Percentiles rank a stretch among this genome's conserved stretches.
Evolutionary conservation across 2,888 invertebrate species (phyloP).

Genomic region (Drosophila gaucha): DNA sequence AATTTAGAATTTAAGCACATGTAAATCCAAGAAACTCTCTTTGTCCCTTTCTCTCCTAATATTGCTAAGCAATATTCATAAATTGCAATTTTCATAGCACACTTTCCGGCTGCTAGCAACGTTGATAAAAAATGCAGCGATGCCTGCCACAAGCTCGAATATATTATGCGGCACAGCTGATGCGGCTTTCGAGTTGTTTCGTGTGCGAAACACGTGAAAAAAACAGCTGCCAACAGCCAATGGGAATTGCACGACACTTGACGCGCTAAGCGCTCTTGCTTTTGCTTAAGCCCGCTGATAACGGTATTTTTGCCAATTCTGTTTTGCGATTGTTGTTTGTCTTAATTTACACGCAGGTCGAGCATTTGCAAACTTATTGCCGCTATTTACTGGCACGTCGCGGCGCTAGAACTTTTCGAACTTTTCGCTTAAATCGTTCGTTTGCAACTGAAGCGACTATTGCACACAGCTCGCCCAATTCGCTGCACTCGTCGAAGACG

Average conservation of each 20-base stretch:
- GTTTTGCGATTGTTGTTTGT: background rate
- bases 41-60: background rate
- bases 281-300: background rate
- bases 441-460: constrained; percentile 82
- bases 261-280: background rate
- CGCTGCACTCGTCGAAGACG: constrained; percentile 61
- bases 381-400: constrained; percentile 45
- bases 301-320: background rate
- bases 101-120: constrained; percentile 9
- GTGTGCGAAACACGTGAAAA: constrained; percentile 4
- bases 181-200: constrained; percentile 7
- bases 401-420: constrained; percentile 66
- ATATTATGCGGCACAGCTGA: constrained; percentile 35
- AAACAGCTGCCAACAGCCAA: constrained; percentile 7
- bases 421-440: constrained; percentile 83
- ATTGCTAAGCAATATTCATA: background rate
- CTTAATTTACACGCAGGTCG: constrained; percentile 15
- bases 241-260: constrained; percentile 4
- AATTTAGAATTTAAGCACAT: background rate
- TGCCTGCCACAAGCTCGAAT: constrained; percentile 27
- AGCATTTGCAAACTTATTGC: constrained; percentile 36
- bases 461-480: constrained; percentile 66
- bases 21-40: background rate
- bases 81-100: constrained; percentile 1
- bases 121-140: constrained; percentile 13